Conservation (phyloP, 2,888 invertebrate species). For the Scaptodrosophila latifasciaeformis region DNA sequence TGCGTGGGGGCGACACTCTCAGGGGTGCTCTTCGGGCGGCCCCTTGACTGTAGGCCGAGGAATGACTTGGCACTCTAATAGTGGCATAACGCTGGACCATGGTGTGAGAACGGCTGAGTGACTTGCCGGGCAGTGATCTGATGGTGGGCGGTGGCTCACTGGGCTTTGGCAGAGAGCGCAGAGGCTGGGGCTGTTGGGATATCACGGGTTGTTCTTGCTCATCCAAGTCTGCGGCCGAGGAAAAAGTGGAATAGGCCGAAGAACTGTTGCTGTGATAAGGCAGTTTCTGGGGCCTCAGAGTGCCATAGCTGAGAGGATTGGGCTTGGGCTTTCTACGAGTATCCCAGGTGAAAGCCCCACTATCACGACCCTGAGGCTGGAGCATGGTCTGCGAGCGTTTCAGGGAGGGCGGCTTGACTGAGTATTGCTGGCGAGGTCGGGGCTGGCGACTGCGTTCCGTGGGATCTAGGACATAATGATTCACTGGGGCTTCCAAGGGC, state of each 20-base stretch:
- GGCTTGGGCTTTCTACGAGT: conserved; percentile 28
- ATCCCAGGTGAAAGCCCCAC: conserved; percentile 49
- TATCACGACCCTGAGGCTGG: no score
- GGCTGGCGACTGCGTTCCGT: conserved; percentile 58
- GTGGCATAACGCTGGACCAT: conserved; percentile 49
- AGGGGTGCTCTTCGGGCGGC: conserved; percentile 9
- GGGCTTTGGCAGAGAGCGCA: conserved; percentile 54
- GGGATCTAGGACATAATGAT: conserved; percentile 70
- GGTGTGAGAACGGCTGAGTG: conserved; percentile 44
- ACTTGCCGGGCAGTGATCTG: conserved; percentile 27
- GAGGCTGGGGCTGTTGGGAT: conserved; percentile 60
- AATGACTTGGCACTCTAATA: conserved; percentile 58
- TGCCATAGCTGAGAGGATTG: conserved; percentile 45
- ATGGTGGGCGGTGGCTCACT: conserved; percentile 41
- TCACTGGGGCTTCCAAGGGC: conserved; percentile 23
- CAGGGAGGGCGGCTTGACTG: conserved; percentile 63
- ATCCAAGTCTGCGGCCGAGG: conserved; percentile 31
- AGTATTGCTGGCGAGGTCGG: conserved; percentile 70
- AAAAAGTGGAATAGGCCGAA: conserved; percentile 54
- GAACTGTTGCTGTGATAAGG: conserved; percentile 34
- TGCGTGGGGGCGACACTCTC: conserved; percentile 2
- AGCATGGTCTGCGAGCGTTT: conserved; percentile 73
- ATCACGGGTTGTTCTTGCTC: conserved; percentile 48
- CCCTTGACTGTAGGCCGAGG: conserved; percentile 59
- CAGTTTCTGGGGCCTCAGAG: conserved; percentile 31